These are phyloP conservation scores for Centropus bengalensis DNA, from an alignment of 2,113 vertebrate genomes.

Conservation along the genomic window DNA sequence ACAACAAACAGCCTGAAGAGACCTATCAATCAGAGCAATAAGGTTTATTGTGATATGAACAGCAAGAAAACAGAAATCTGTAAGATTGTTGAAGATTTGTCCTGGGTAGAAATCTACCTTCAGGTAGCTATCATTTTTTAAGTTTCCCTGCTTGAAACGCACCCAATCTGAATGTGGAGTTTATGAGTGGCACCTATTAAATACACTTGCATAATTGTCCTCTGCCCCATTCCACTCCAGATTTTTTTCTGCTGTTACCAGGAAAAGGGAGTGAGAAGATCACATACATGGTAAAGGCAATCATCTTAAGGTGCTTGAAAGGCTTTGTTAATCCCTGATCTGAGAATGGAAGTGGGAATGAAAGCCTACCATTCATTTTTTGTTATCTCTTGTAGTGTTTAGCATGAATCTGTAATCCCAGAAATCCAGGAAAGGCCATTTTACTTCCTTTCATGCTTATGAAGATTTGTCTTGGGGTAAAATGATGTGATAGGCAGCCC, in stretches of 20 bases:
- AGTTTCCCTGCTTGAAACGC: neutral
- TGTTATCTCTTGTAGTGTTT: neutral
- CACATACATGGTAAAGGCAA: neutral
- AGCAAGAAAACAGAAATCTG: neutral
- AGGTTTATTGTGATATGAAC: neutral
- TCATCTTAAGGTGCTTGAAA: slow-evolving; percentile 26
- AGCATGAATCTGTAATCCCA: neutral
- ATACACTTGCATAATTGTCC: neutral
- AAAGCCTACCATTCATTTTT: neutral
- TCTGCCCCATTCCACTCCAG: neutral
- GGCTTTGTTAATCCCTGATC: neutral
- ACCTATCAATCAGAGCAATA: neutral
- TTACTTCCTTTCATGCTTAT: neutral
- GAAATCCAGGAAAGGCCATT: neutral
- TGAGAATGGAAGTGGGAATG: neutral
- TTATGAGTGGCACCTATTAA: neutral
- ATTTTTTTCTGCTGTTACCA: neutral
- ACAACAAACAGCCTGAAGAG: neutral
- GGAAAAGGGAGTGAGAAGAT: slow-evolving; percentile 14
- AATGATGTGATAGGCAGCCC: neutral
- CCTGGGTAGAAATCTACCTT: neutral
- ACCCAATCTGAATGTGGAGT: neutral
- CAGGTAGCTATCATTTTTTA: neutral
- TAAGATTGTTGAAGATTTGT: neutral
- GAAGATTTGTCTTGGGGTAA: neutral